Percentiles rank a stretch among this genome's conserved stretches.
phyloP scores from a whole-genome alignment of 2,113 vertebrate species.

The Notarius lentiginosus region DNA sequence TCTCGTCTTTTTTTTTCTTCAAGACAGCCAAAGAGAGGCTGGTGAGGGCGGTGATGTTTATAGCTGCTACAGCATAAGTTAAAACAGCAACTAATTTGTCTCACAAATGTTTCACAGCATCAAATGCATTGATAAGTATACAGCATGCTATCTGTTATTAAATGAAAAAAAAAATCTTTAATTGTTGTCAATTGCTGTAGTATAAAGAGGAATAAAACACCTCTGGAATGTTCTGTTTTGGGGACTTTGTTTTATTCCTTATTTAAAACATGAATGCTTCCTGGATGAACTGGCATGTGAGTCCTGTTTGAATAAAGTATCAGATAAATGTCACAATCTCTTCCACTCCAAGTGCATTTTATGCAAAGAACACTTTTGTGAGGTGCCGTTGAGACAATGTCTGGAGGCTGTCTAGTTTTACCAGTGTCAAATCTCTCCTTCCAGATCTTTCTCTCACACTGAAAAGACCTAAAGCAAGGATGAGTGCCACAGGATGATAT shows the following conservation, averaged over 20 bases:
- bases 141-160: neutral
- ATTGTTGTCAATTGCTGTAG: neutral
- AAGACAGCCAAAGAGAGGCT: neutral
- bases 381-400: conserved; percentile 19
- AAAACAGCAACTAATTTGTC: neutral
- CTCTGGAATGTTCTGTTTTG: neutral
- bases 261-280: neutral
- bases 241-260: neutral
- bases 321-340: neutral
- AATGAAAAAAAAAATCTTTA: neutral
- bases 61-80: neutral
- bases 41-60: neutral
- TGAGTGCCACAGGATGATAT: conserved; percentile 21
- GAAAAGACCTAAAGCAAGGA: conserved; percentile 10
- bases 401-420: conserved; percentile 16
- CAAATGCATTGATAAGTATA: neutral
- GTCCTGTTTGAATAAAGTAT: neutral
- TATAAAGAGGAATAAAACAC: neutral
- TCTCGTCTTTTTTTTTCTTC: neutral
- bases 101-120: neutral
- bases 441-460: conserved; percentile 4
- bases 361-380: conserved; percentile 18
- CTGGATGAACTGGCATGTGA: neutral
- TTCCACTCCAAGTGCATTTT: neutral
- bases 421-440: conserved; percentile 12